Evolutionary conservation across 92 coral and sea anemone genomes (phyloP).

Genomic region (Isaurus tuberculatus): DNA sequence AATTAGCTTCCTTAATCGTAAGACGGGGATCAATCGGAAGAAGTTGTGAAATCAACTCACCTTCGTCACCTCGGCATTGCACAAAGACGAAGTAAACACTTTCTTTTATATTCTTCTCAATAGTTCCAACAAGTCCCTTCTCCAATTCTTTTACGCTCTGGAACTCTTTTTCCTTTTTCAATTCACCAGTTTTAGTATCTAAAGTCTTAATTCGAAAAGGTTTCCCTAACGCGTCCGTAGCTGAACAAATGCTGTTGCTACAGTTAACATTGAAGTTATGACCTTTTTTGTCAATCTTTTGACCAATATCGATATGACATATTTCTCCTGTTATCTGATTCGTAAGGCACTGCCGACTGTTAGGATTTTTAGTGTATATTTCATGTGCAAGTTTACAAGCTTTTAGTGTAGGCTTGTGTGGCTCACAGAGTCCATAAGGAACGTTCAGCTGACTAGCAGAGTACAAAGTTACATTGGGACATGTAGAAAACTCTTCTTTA

Average conservation of each 20-base stretch:
- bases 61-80: slow-evolving; percentile 49
- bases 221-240: not conserved
- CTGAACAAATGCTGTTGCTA: not conserved
- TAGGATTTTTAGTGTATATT: slow-evolving; percentile 2
- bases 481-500: not conserved
- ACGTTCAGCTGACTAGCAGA: not conserved
- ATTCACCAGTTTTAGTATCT: slow-evolving; percentile 16
- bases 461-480: slow-evolving; percentile 18
- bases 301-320: not conserved
- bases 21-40: slow-evolving; percentile 67
- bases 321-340: slow-evolving; percentile 1
- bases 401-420: slow-evolving; percentile 8
- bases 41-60: slow-evolving; percentile 58
- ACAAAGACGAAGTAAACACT: slow-evolving; percentile 69
- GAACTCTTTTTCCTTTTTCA: not conserved
- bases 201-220: slow-evolving; percentile 1
- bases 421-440: not conserved
- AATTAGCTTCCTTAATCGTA: slow-evolving; percentile 51
- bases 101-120: slow-evolving; percentile 42
- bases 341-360: not conserved
- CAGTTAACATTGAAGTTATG: not conserved
- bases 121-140: slow-evolving; percentile 48
- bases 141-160: slow-evolving; percentile 48
- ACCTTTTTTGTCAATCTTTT: not conserved
- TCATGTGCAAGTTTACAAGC: slow-evolving; percentile 26